Evolutionary conservation across 2,113 vertebrate genomes (phyloP).

Genomic region (Thunnus thynnus): DNA sequence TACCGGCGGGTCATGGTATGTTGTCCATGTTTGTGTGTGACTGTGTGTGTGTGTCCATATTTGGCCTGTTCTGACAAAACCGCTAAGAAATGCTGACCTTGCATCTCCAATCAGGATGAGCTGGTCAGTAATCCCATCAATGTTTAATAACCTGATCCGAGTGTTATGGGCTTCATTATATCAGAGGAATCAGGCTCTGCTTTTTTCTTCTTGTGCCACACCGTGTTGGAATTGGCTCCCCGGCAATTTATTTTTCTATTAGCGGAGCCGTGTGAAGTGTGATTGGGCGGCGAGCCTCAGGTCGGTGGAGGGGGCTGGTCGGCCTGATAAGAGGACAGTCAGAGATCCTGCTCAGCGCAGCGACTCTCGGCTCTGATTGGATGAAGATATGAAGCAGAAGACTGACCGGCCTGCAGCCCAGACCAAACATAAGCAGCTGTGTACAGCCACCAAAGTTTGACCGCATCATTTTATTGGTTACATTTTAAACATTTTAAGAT

Average conservation of each 20-base stretch:
- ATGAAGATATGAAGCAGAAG: constrained; percentile 29
- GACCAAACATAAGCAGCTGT: background rate
- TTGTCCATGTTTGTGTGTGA: background rate
- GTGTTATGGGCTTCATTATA: constrained; percentile 44
- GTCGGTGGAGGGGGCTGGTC: constrained; percentile 45
- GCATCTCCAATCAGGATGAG: constrained; percentile 52
- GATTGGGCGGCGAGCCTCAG: constrained; percentile 44
- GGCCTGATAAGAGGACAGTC: constrained; percentile 55
- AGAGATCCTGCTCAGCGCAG: constrained; percentile 16
- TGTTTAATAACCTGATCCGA: constrained; percentile 57
- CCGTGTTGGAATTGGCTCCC: constrained; percentile 43
- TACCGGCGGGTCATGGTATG: background rate
- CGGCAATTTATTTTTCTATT: constrained; percentile 69
- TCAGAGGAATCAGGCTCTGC: constrained; percentile 39
- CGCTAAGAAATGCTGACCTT: constrained; percentile 49
- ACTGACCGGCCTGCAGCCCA: background rate
- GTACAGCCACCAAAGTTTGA: background rate
- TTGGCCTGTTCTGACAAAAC: constrained; percentile 8
- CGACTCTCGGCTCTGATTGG: constrained; percentile 25
- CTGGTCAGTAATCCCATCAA: constrained; percentile 58
- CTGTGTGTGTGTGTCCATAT: background rate
- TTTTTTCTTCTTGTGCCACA: constrained; percentile 17
- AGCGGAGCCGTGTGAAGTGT: constrained; percentile 58
- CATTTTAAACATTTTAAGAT: too few species aligned
- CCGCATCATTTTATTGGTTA: too few species aligned